phyloP scores from a whole-genome alignment of 2,888 invertebrate species.

The Eutolmus rufibarbis region DNA sequence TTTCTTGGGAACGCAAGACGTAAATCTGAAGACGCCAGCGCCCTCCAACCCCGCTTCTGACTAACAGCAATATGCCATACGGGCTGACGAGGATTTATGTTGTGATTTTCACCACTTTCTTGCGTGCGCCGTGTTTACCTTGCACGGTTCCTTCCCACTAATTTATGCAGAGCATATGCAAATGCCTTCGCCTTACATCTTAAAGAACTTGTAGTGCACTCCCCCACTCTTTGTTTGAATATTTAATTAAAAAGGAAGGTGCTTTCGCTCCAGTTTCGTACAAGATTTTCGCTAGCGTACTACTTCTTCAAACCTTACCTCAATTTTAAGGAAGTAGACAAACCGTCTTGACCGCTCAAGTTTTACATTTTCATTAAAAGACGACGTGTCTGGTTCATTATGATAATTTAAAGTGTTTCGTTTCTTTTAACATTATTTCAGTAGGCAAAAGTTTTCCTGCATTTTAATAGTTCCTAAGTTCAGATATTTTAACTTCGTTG shows the following conservation, averaged over 20 bases:
- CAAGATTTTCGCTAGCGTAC: background rate
- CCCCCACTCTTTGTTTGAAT: background rate
- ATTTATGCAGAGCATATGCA: slow-evolving; percentile 29
- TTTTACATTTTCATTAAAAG: background rate
- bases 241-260: slow-evolving; percentile 28
- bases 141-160: background rate
- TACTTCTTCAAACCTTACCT: background rate
- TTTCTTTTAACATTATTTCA: background rate
- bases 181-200: slow-evolving; percentile 3
- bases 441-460: background rate
- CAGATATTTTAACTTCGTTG: background rate
- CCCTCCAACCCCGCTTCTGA: background rate
- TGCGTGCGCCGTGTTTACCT: slow-evolving; percentile 5
- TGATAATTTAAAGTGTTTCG: background rate
- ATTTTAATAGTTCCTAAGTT: background rate
- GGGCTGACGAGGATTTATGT: background rate
- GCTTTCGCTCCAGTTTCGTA: background rate
- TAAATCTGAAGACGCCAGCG: background rate
- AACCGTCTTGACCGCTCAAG: background rate
- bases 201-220: background rate
- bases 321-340: background rate
- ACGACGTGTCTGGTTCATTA: background rate
- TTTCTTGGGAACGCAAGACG: background rate
- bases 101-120: slow-evolving; percentile 32
- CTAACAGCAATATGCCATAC: background rate